Evolutionary conservation across 2,888 invertebrate species (phyloP), one percentile per base, ranked within the genome.

Genomic region (Polymixis lichenea): DNA sequence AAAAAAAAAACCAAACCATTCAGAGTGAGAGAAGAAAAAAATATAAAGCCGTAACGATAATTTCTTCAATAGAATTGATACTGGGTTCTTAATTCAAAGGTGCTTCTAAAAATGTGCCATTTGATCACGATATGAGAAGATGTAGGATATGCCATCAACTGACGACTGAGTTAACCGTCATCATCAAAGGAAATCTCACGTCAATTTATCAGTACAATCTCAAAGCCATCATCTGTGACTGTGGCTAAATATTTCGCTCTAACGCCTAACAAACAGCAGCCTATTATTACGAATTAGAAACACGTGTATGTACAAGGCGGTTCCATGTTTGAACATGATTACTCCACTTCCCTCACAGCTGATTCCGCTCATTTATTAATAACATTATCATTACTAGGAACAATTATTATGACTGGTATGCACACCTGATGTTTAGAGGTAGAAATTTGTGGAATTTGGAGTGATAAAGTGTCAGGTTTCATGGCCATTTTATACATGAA

Each of bases 351-450:
- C 19, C 74, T 60, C 68, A 25, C 77, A 86, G 71, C 80, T 84
- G 86, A 86, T 71, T 80, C 75, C 71, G 32, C 73, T 72, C 75
- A 82, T 82, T 82, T 77, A 82, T 82, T 82, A 84, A 86, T 84
- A 75, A 77, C 68, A 65, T 79, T 71, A 77, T 70, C 51, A 72
- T 81, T 80, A 28, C 69, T 17, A 25, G 28, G 56, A 81, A 69
- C 60, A 74, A 61, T 85, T 69, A 72, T 53, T 75, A 25, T 74
- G 61, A n/a, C 68, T 66, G 65, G 64, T 65, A 22, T 22, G 55
- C 17, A 67, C 80, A 81, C 73, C 77, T 81, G 77, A 46, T 80
- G 22, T 68, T 58, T 51, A 15, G 51, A 58, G 43, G 67, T 19
- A 56, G 32, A 19, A 43, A 69, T 46, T 53, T 28, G 22, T 68